Conservation (phyloP, 2,113 vertebrate species). For the Chloropsis cyanopogon region DNA sequence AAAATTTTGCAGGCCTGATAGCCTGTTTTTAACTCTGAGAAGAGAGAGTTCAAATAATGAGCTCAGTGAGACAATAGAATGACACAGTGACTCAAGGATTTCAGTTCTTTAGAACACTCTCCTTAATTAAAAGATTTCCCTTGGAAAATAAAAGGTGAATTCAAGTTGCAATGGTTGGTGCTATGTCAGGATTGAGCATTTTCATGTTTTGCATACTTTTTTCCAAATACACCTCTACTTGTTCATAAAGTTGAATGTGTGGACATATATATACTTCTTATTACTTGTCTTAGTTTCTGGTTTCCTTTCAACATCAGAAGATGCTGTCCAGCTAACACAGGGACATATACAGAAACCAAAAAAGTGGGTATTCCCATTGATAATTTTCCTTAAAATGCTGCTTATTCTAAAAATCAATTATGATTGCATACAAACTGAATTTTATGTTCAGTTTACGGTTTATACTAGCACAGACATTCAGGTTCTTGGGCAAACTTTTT, state of each 20-base stretch:
- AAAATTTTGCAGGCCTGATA: neutral
- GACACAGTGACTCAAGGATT: neutral
- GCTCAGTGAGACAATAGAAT: neutral
- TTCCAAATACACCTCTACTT: neutral
- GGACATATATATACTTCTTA: neutral
- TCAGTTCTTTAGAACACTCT: neutral
- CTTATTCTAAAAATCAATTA: neutral
- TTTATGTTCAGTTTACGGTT: neutral
- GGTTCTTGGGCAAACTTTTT: neutral
- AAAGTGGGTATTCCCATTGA: neutral
- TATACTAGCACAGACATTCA: neutral
- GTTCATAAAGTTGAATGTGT: neutral
- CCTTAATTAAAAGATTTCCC: neutral
- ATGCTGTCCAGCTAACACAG: neutral
- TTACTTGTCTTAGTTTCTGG: neutral
- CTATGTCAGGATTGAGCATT: neutral
- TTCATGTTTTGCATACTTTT: neutral
- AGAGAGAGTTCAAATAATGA: neutral
- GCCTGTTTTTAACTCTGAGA: slow-evolving; percentile 32
- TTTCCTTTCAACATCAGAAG: neutral
- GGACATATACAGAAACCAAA: neutral
- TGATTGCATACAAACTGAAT: neutral
- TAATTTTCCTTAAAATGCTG: neutral
- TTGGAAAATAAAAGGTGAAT: neutral
- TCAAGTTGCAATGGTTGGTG: neutral